Evolutionary conservation across 2,797 vertebrate genomes (phyloP), one percentile per base, ranked within the genome.

Genomic region (Phoeniculus purpureus): DNA sequence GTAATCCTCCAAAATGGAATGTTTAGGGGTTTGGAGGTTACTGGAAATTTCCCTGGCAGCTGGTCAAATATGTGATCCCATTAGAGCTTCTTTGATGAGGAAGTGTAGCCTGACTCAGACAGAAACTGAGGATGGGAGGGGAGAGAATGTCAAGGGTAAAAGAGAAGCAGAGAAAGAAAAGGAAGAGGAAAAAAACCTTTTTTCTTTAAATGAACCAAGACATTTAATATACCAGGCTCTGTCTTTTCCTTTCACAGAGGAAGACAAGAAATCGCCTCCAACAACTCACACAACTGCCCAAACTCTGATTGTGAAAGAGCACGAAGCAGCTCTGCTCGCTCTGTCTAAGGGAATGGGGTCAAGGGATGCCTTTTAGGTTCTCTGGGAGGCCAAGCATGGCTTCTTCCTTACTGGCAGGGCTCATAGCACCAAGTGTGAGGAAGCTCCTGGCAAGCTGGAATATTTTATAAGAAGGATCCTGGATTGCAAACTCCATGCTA

Each of bases 31-130:
- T 94, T 25, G 2, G 68, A 60, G 68, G 93, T 94, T 94, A 93
- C 81, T 91, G 94, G 93, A 97, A 97, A 96, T 96, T 97, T 97
- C 84, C 84, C 83, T 91, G 94, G 96, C 89, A 96, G 94, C 64
- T 59, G 93, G 95, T 96, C 32, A 47, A 86, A 94, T 89, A 96
- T 90, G 91, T 92, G 92, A 96, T 94, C 92, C 93, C 90, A 92
- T 97, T 92, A 97, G 95, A 93, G 84, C 73, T 87, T 93, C 92
- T 93, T 89, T 96, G 93, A 95, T 96, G 88, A 95, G 85, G 92
- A 95, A 96, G 81, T 73, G 56, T 91, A 90, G 78, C 78, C 95
- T 93, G 90, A 93, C 86, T 94, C 78, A 27, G 45, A 90, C 47
- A 88, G 91, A 95, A 95, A 93, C 85, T 77, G 54, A 90, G 72